These are phyloP conservation scores for Abramis brama DNA, from an alignment of 2,113 vertebrate genomes.

Conservation along the genomic window DNA sequence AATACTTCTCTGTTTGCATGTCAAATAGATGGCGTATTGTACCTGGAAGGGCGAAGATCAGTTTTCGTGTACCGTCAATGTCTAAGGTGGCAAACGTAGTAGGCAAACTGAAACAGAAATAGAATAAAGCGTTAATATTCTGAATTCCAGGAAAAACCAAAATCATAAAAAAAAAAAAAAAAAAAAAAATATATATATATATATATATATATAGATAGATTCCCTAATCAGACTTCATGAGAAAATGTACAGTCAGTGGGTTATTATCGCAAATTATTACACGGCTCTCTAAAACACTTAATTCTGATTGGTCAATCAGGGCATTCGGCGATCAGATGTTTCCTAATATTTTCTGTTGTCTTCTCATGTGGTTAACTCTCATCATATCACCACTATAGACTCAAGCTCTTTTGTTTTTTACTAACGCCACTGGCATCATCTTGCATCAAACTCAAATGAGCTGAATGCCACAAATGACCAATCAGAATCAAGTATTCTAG, in stretches of 20 bases:
- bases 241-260: neutral
- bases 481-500: neutral
- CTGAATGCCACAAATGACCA: neutral
- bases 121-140: neutral
- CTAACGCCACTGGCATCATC: neutral
- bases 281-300: neutral
- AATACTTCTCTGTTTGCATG: neutral
- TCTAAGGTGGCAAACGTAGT: conserved; percentile 98
- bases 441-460: neutral
- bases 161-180: too few relatives aligned
- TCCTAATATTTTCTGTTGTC: neutral
- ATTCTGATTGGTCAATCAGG: neutral
- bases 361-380: neutral
- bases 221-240: neutral
- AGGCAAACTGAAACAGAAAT: conserved; percentile 82
- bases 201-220: neutral
- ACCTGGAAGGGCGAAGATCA: conserved; percentile 99
- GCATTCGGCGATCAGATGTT: neutral
- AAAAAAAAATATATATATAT: too few relatives aligned
- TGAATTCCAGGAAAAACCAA: neutral
- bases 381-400: neutral
- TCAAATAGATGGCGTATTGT: conserved; percentile 43
- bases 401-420: neutral
- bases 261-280: neutral
- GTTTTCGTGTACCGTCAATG: conserved; percentile 94